Conservation (phyloP, 1,140 invertebrate species). For the Caenorhabditis briggsae region DNA sequence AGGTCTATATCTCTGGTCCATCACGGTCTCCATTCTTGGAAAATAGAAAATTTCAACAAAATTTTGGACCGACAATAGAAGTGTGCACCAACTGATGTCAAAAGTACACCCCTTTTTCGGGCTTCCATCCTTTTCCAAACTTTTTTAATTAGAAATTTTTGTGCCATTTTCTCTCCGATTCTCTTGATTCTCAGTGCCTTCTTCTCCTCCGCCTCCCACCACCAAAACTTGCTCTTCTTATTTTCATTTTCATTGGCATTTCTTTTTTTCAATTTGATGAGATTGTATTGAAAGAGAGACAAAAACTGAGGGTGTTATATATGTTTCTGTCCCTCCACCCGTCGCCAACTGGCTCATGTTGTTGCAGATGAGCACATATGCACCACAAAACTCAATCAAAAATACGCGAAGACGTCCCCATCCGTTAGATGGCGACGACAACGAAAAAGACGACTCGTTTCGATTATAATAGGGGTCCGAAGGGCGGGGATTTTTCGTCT, state of each 20-base stretch:
- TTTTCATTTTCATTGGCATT: constrained; percentile 1
- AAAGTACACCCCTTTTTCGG: neutral
- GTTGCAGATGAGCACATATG: constrained; percentile 50
- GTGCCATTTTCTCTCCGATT: neutral
- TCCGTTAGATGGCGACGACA: too few species aligned
- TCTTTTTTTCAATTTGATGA: constrained; percentile 5
- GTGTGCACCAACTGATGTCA: neutral
- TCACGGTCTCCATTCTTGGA: constrained; percentile 6
- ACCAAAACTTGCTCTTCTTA: constrained; percentile 30
- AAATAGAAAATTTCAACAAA: too few species aligned
- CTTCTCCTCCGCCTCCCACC: neutral
- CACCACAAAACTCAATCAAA: constrained; percentile 52
- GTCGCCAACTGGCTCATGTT: constrained; percentile 42
- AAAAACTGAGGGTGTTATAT: neutral
- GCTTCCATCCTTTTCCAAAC: constrained; percentile 1
- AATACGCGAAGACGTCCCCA: constrained; percentile 11
- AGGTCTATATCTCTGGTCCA: constrained; percentile 6
- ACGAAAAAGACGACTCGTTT: constrained; percentile 21
- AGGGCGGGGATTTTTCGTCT: neutral
- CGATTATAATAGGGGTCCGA: constrained; percentile 49
- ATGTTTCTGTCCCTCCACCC: neutral
- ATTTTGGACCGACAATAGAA: too few species aligned
- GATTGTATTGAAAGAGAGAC: neutral
- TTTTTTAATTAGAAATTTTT: constrained; percentile 37
- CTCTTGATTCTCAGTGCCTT: neutral